phyloP scores from a whole-genome alignment of 2,888 invertebrate species.

The Epinotia demarniana region DNA sequence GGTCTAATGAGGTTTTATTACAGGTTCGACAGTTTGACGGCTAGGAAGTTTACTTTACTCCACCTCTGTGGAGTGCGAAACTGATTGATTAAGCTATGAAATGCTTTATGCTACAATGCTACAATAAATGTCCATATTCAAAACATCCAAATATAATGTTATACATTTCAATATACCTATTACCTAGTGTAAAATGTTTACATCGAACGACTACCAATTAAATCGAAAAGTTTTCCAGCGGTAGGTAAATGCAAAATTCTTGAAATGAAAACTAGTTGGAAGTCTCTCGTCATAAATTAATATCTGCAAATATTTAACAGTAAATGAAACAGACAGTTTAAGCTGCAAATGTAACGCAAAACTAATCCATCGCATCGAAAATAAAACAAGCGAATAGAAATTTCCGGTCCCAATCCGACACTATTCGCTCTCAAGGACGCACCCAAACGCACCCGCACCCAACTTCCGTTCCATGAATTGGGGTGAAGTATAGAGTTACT shows the following conservation, averaged over 20 bases:
- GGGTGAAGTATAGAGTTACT: constrained; percentile 67
- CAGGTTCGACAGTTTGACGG: constrained; percentile 1
- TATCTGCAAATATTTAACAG: neutral
- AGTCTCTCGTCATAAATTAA: too few relatives aligned
- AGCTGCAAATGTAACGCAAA: neutral
- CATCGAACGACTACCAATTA: too few relatives aligned
- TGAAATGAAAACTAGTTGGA: neutral
- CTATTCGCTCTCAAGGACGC: constrained; percentile 71
- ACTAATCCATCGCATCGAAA: constrained; percentile 43
- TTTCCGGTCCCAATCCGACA: constrained; percentile 68
- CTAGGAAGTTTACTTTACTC: constrained; percentile 4
- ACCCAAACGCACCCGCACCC: constrained; percentile 73
- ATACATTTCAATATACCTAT: too few relatives aligned
- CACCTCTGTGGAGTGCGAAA: constrained; percentile 12
- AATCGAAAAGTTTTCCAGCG: too few relatives aligned
- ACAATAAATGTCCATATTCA: neutral
- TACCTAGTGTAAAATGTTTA: too few relatives aligned
- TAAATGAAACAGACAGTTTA: neutral
- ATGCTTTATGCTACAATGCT: neutral
- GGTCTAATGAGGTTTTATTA: constrained; percentile 20
- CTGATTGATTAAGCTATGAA: neutral
- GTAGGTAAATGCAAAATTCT: neutral
- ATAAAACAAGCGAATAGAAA: constrained; percentile 62
- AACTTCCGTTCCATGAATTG: constrained; percentile 75
- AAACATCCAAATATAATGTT: too few relatives aligned